Conservation (phyloP, 2,797 vertebrate species). For the Acridotheres tristis region DNA sequence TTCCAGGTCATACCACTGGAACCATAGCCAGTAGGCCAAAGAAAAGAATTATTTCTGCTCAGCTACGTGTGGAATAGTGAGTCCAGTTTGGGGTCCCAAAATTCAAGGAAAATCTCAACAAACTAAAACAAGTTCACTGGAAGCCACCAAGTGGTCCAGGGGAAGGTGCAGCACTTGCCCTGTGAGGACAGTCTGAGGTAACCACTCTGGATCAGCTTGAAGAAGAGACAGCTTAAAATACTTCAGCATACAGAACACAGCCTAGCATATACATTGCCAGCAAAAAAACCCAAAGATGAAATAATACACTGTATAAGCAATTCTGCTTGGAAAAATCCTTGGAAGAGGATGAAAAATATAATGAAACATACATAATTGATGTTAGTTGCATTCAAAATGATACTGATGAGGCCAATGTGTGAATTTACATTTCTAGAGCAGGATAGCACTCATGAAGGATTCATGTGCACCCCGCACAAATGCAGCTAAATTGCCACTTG, state of each 20-base stretch:
- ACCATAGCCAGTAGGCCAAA: not conserved
- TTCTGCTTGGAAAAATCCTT: not conserved
- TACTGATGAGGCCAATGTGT: constrained; percentile 10
- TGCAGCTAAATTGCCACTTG: constrained; percentile 7
- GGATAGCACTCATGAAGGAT: constrained; percentile 24
- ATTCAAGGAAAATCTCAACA: not conserved
- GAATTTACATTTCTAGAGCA: constrained; percentile 10
- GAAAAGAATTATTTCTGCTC: not conserved
- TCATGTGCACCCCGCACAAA: not conserved
- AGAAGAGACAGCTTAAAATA: not conserved
- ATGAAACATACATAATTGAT: constrained; percentile 2
- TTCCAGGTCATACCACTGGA: not conserved
- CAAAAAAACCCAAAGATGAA: not conserved
- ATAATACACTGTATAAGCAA: not conserved
- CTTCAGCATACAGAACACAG: not conserved
- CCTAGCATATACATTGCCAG: not conserved
- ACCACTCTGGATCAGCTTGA: not conserved
- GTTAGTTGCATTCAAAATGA: not conserved
- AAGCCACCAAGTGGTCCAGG: not conserved
- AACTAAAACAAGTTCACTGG: not conserved
- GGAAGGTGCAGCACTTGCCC: not conserved
- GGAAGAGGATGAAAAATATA: not conserved
- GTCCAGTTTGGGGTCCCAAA: not conserved
- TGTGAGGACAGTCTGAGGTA: not conserved
- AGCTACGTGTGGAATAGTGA: rapidly evolving